phyloP scores from a whole-genome alignment of 2,888 invertebrate species.

The Orgyia antiqua region DNA sequence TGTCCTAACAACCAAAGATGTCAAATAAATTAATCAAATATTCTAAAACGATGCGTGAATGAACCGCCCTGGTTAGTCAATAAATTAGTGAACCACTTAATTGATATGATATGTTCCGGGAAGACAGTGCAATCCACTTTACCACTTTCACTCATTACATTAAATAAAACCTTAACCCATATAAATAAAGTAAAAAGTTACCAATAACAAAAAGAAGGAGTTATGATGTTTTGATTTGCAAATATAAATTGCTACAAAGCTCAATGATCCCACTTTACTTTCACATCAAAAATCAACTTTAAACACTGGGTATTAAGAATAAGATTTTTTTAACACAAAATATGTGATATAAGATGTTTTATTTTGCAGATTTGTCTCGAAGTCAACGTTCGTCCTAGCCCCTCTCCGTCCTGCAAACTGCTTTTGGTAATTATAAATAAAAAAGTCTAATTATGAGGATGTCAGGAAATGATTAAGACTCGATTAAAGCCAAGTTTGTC shows the following conservation, averaged over 20 bases:
- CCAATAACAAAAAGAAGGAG: conserved; percentile 8
- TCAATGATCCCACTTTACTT: conserved; percentile 67
- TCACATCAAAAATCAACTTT: conserved; percentile 32
- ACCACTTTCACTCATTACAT: conserved; percentile 27
- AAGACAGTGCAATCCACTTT: conserved; percentile 55
- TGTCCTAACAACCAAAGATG: no score
- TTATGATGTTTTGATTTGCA: conserved; percentile 39
- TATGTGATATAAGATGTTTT: conserved; percentile 36
- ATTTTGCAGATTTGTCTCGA: conserved; percentile 28
- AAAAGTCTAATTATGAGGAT: conserved; percentile 46
- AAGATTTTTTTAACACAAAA: conserved; percentile 23
- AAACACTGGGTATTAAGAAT: conserved; percentile 24
- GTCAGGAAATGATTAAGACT: conserved; percentile 36
- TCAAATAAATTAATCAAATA: no score
- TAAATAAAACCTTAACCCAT: conserved; percentile 19
- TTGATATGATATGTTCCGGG: conserved; percentile 70
- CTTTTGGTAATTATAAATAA: conserved; percentile 65
- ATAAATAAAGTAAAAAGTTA: conserved; percentile 24
- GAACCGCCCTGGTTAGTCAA: conserved; percentile 59
- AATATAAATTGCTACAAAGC: conserved; percentile 64
- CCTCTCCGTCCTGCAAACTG: conserved; percentile 34
- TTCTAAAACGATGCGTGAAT: conserved; percentile 41
- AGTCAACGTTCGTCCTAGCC: conserved; percentile 73
- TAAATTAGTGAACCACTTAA: conserved; percentile 67
- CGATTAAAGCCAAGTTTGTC: conserved; percentile 8